Base-by-base conservation (phyloP, 2,113 vertebrate species). In the Apus apus region DNA sequence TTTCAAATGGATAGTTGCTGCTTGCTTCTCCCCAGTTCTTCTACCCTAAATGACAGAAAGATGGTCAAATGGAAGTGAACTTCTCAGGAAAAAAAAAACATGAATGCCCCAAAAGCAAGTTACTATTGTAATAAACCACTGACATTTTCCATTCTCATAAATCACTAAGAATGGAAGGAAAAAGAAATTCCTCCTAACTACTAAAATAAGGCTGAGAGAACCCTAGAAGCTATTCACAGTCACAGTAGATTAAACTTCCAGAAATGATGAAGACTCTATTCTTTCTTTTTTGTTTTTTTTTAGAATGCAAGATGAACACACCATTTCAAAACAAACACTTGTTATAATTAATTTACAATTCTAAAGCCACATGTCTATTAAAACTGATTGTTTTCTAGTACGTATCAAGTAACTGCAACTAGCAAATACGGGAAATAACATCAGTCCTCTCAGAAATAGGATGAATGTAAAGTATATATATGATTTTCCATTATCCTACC, bases 401-500 rank as follows among this genome's bases (percentile, higher is more conserved):
- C 60, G 7, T 38, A 90, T 15, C 64, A 82, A 45, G 40, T 53
- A 64, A 72, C 18, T 72, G 15, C 60, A 88, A 57, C 45, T 46
- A 71, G 54, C 5, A 79, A 45, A 87, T 0, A 82, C n/a, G 65
- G 5, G 27, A 92, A 94, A 30, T 21, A 76, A 53, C 30, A 48
- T 46, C 8, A 73, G 48, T 30, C 10, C 15, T 64, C 43, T 73
- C 45, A 87, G 22, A 85, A 93, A 82, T 1, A 70, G 26, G 11
- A 66, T 36, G 14, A 90, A 66, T 17, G 54, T 78, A 30, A 92
- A 71, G 66, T 30, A 64, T 8, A 70, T 30, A 64, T 8, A 70
- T 79, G n/a, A 21, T 71, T 91, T 87, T 93, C 67, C 45, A 65
- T 54, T 17, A 53, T 89, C 98, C 98, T 99, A 99, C 99, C 99